Conservation (phyloP, 2,888 invertebrate genomes). For the Argyra leucocephala region DNA sequence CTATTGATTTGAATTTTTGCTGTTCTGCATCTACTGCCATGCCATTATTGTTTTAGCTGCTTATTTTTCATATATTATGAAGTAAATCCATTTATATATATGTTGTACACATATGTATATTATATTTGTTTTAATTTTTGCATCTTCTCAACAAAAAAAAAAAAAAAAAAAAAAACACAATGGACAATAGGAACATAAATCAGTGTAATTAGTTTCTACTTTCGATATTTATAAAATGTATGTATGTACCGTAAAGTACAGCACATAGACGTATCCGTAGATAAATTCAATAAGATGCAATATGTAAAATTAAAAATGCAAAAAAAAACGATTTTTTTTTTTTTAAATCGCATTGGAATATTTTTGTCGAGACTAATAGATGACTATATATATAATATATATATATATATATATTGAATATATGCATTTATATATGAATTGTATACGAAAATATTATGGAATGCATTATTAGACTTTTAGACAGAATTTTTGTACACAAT, state of each 20-base stretch:
- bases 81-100: too few relatives aligned
- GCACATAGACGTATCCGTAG: background rate
- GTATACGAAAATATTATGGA: too few relatives aligned
- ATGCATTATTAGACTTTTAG: too few relatives aligned
- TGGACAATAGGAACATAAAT: conserved; percentile 89
- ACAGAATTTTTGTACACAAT: too few relatives aligned
- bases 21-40: too few relatives aligned
- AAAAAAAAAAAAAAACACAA: conserved; percentile 49
- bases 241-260: background rate
- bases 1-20: too few relatives aligned
- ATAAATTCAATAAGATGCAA: background rate
- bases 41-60: background rate
- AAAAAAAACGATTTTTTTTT: background rate
- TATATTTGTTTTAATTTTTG: conserved; percentile 14
- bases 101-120: background rate
- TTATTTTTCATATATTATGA: background rate
- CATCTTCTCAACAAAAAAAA: conserved; percentile 25
- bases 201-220: conserved; percentile 76
- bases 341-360: too few relatives aligned
- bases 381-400: too few relatives aligned
- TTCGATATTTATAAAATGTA: conserved; percentile 6
- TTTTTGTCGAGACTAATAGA: too few relatives aligned
- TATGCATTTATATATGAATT: too few relatives aligned
- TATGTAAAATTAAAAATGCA: background rate
- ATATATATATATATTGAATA: too few relatives aligned